Conservation (phyloP, 2,113 vertebrate species). For the Dendropsophus ebraccatus region DNA sequence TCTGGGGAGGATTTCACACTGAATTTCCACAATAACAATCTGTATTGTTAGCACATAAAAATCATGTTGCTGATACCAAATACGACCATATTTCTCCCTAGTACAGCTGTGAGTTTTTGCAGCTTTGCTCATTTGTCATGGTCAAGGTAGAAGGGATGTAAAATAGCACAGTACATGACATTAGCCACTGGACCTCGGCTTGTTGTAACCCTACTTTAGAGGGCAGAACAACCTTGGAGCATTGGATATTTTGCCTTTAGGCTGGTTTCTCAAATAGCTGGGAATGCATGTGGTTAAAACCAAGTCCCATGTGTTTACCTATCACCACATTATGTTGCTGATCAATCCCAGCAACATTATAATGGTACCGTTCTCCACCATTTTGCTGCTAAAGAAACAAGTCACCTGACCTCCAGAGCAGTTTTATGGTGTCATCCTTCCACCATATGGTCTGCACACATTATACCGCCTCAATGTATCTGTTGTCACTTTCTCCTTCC, state of each 20-base stretch:
- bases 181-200: neutral
- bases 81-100: neutral
- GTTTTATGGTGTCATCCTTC: no score
- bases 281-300: no score
- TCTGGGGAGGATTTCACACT: neutral
- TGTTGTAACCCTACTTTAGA: neutral
- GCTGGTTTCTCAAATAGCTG: no score
- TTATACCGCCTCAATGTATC: no score
- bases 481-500: no score
- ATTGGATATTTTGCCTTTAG: neutral
- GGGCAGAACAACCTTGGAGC: neutral
- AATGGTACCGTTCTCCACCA: no score
- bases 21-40: neutral
- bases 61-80: neutral
- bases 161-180: neutral
- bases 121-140: neutral
- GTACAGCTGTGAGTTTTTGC: neutral
- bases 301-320: no score
- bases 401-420: no score
- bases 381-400: no score
- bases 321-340: no score
- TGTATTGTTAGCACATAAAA: neutral
- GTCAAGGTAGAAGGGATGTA: neutral
- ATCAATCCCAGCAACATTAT: no score
- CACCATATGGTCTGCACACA: no score